Percentiles rank a stretch among this genome's conserved stretches.
phyloP scores from a whole-genome alignment of 2,888 invertebrate species.

The Lochmaea crataegi region DNA sequence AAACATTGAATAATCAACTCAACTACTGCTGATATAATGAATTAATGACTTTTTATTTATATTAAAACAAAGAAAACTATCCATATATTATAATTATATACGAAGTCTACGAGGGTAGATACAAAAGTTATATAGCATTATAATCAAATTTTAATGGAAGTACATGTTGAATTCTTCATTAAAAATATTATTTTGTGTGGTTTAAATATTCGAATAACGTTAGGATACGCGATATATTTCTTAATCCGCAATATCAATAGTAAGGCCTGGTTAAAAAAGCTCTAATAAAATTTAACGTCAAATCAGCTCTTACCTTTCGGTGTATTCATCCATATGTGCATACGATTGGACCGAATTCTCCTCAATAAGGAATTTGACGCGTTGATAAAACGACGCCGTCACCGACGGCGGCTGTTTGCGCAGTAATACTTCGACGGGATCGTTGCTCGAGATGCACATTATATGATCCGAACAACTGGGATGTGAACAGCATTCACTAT shows the following conservation, averaged over 20 bases:
- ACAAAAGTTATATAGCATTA: no score
- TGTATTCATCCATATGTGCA: slow-evolving; percentile 97
- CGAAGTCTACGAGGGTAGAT: no score
- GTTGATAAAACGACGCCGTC: slow-evolving; percentile 96
- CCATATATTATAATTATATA: no score
- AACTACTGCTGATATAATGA: no score
- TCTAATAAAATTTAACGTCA: slow-evolving; percentile 28
- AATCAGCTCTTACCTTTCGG: slow-evolving; percentile 85
- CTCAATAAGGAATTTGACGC: slow-evolving; percentile 97
- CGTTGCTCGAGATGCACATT: slow-evolving; percentile 95
- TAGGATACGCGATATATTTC: not conserved
- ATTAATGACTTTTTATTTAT: no score
- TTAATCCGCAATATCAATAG: slow-evolving; percentile 26
- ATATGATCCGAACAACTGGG: slow-evolving; percentile 88
- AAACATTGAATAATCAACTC: no score
- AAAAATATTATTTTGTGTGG: no score
- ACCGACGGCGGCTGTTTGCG: slow-evolving; percentile 96
- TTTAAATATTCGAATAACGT: no score
- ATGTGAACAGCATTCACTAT: slow-evolving; percentile 97
- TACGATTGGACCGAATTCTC: slow-evolving; percentile 99
- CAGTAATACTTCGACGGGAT: slow-evolving; percentile 95
- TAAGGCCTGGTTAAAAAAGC: slow-evolving; percentile 40
- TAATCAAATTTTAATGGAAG: no score
- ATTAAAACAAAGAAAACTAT: no score
- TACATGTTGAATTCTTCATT: no score